phyloP scores from a whole-genome alignment of 2,113 vertebrate genomes.

The Polyodon spathula region DNA sequence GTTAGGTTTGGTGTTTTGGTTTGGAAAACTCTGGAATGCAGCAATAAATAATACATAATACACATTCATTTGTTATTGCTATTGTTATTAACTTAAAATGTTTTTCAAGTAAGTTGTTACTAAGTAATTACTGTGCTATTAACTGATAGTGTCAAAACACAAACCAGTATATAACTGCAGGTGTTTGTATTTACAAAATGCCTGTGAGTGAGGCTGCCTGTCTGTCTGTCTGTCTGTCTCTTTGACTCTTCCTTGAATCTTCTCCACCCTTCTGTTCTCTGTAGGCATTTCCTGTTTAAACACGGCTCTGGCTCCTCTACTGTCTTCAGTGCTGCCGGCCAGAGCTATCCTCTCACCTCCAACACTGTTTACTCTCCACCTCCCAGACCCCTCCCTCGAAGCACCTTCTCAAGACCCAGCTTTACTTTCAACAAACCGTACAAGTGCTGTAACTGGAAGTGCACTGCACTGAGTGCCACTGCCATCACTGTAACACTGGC shows the following conservation, averaged over 20 bases:
- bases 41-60: too few species aligned
- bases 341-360: conserved; percentile 90
- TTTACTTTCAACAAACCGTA: conserved; percentile 96
- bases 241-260: conserved; percentile 20
- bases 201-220: not conserved
- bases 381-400: conserved; percentile 84
- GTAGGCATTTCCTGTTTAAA: conserved; percentile 94
- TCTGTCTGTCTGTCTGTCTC: not conserved
- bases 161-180: too few species aligned
- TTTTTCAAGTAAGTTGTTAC: too few species aligned
- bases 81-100: too few species aligned
- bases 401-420: conserved; percentile 85
- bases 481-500: conserved; percentile 86
- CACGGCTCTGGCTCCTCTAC: conserved; percentile 89
- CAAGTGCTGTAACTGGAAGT: conserved; percentile 96
- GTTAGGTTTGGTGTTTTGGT: too few species aligned
- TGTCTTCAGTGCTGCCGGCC: conserved; percentile 85
- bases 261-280: conserved; percentile 38
- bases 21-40: too few species aligned
- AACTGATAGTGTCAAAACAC: too few species aligned
- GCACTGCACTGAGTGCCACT: conserved; percentile 85
- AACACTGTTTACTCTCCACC: conserved; percentile 93
- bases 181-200: not conserved
- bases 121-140: too few species aligned
- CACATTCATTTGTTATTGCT: too few species aligned